phyloP scores from a whole-genome alignment of 2,888 invertebrate species.

The Dioctria linearis region DNA sequence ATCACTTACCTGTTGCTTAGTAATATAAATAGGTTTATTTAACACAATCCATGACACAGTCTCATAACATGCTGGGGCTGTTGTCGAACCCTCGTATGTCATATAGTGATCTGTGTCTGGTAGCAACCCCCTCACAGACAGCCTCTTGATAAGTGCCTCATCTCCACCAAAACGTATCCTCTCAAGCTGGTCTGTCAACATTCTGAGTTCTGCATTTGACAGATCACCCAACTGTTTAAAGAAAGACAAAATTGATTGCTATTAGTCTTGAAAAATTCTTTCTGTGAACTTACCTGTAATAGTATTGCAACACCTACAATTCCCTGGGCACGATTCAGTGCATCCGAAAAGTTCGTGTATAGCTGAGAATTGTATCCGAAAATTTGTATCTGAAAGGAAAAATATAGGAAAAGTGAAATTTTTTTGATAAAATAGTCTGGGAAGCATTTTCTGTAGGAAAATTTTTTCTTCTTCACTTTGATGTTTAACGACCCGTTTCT shows the following conservation, averaged over 20 bases:
- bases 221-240: slow-evolving; percentile 88
- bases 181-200: slow-evolving; percentile 92
- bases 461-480: slow-evolving; percentile 15
- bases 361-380: slow-evolving; percentile 98
- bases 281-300: slow-evolving; percentile 82
- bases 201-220: slow-evolving; percentile 91
- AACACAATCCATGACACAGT: slow-evolving; percentile 98
- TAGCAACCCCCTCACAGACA: slow-evolving; percentile 89
- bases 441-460: not conserved
- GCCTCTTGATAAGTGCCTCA: slow-evolving; percentile 85
- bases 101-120: slow-evolving; percentile 97
- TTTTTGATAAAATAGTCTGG: not conserved
- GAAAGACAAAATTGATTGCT: not conserved
- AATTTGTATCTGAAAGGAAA: slow-evolving; percentile 91
- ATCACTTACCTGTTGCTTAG: slow-evolving; percentile 90
- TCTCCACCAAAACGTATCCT: slow-evolving; percentile 94
- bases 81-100: slow-evolving; percentile 98
- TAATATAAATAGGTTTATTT: slow-evolving; percentile 98
- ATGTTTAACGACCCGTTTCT: slow-evolving; percentile 38
- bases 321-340: slow-evolving; percentile 93
- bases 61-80: slow-evolving; percentile 97
- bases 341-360: slow-evolving; percentile 96
- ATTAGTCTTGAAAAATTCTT: not conserved
- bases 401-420: not conserved
- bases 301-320: slow-evolving; percentile 95